Percentiles rank a stretch among this genome's conserved stretches.
These are phyloP conservation scores for Drosophila incognita DNA, from an alignment of 2,888 invertebrate species.

Conservation along the genomic window DNA sequence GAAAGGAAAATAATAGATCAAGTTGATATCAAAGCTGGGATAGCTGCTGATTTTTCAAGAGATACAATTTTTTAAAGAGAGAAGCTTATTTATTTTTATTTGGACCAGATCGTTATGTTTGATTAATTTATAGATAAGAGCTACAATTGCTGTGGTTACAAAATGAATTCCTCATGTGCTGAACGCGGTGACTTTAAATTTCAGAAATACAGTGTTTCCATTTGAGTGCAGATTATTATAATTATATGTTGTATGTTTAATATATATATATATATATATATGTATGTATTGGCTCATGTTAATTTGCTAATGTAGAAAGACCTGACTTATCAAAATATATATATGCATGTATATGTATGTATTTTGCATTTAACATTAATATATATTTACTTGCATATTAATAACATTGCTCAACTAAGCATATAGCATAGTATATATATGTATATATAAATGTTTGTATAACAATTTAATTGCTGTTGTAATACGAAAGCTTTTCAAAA, in stretches of 20 bases:
- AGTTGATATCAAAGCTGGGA: not conserved
- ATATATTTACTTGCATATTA: constrained; percentile 26
- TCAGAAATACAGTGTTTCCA: constrained; percentile 14
- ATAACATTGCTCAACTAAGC: constrained; percentile 37
- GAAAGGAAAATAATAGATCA: not conserved
- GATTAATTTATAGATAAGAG: constrained; percentile 32
- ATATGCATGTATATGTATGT: constrained; percentile 10
- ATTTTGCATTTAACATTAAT: constrained; percentile 30
- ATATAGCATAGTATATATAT: constrained; percentile 18
- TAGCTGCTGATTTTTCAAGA: not conserved
- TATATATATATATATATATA: not conserved
- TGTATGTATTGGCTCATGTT: constrained; percentile 23
- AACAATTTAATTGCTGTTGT: constrained; percentile 30
- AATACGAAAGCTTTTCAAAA: constrained; percentile 40
- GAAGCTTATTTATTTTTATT: constrained; percentile 25
- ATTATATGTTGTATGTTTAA: not conserved
- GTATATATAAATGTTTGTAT: constrained; percentile 12
- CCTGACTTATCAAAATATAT: constrained; percentile 42
- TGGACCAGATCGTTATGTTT: constrained; percentile 44
- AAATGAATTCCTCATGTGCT: constrained; percentile 13
- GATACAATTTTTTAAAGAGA: constrained; percentile 6
- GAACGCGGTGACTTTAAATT: constrained; percentile 7
- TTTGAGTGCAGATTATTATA: constrained; percentile 11
- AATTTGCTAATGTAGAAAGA: constrained; percentile 35
- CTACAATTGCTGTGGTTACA: constrained; percentile 24